Conservation (phyloP, 2,888 invertebrate species). For the Eristalis pertinax region DNA sequence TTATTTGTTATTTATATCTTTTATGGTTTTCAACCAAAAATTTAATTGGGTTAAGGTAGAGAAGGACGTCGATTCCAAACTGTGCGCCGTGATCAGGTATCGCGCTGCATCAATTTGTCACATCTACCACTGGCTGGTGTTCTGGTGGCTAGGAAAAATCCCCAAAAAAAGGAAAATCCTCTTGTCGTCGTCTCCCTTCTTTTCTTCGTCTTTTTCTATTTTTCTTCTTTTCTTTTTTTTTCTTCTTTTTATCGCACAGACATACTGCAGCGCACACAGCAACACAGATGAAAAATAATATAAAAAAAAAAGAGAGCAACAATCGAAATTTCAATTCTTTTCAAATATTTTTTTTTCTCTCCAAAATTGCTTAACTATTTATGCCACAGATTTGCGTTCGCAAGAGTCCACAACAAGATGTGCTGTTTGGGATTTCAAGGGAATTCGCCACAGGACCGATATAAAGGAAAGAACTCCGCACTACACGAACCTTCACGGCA, state of each 20-base stretch:
- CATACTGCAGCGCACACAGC: constrained; percentile 58
- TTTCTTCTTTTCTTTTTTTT: constrained; percentile 19
- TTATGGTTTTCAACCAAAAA: constrained; percentile 24
- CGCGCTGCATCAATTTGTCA: constrained; percentile 47
- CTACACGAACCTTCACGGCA: constrained; percentile 61
- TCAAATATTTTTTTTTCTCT: constrained; percentile 49
- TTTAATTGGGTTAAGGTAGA: constrained; percentile 60
- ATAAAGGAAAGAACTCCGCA: constrained; percentile 55
- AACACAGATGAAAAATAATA: constrained; percentile 59
- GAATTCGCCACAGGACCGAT: constrained; percentile 31
- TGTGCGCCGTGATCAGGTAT: constrained; percentile 37
- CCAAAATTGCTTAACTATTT: constrained; percentile 64
- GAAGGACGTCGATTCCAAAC: constrained; percentile 38
- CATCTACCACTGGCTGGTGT: constrained; percentile 54
- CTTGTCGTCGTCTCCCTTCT: constrained; percentile 47
- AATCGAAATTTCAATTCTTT: constrained; percentile 69
- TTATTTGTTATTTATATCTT: constrained; percentile 51
- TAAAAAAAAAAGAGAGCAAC: constrained; percentile 70
- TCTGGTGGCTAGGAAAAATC: constrained; percentile 45
- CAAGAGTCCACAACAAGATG: constrained; percentile 22
- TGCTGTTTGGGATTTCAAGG: neutral
- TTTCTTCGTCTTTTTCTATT: constrained; percentile 21
- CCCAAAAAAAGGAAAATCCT: constrained; percentile 66
- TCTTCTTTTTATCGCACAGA: constrained; percentile 53
- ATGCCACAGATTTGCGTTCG: constrained; percentile 46